Conservation (phyloP, 30 jellyfish, hydroid and myxozoan species). For the Aurelia coerulea region DNA sequence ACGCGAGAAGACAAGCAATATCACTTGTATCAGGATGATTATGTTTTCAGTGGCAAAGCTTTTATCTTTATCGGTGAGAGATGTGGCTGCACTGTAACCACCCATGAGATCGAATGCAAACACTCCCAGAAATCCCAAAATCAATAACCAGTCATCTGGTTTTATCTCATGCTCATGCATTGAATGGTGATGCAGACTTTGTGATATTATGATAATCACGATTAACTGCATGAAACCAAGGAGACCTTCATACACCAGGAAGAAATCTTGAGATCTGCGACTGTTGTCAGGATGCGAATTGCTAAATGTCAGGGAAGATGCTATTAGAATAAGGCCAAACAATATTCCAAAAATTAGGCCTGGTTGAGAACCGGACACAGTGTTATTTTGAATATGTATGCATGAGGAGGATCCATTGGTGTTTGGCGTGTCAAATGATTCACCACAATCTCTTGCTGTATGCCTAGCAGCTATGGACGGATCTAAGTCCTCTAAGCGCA, state of each 20-base stretch:
- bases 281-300: neutral
- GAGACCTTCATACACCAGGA: conserved; percentile 21
- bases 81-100: conserved; percentile 1
- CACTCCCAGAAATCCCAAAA: conserved; percentile 22
- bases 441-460: neutral
- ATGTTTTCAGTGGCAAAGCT: neutral
- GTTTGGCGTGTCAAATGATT: neutral
- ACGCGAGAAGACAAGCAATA: conserved; percentile 1
- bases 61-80: neutral
- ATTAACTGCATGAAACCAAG: conserved; percentile 26
- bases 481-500: neutral
- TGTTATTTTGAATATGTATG: neutral
- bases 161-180: neutral
- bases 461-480: too few relatives aligned
- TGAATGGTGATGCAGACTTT: conserved; percentile 6
- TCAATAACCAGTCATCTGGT: conserved; percentile 4
- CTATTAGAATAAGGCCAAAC: conserved; percentile 16
- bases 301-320: conserved; percentile 27
- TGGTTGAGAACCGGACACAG: conserved; percentile 17
- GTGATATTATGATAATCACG: neutral
- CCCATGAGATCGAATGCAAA: conserved; percentile 19
- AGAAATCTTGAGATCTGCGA: conserved; percentile 27
- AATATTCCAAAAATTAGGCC: conserved; percentile 38
- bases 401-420: too few relatives aligned
- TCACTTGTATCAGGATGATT: conserved; percentile 5